These are phyloP conservation scores for Aurelia sp. DNA, from an alignment of 30 jellyfish, hydroid and myxozoan genomes.

Conservation along the genomic window DNA sequence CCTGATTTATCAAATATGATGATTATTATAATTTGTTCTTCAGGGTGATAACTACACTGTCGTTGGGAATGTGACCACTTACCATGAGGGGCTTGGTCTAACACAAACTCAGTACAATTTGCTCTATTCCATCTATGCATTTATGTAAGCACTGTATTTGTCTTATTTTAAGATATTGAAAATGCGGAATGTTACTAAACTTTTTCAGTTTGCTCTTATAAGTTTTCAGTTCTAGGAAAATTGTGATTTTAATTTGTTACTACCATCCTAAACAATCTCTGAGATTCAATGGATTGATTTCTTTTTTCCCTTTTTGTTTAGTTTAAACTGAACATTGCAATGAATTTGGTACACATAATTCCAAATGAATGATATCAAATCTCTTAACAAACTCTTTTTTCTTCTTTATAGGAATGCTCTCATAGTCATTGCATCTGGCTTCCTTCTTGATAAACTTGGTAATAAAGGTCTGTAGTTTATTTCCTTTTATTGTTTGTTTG, in stretches of 20 bases:
- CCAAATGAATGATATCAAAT: too few species aligned
- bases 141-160: constrained; percentile 74
- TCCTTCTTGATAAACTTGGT: constrained; percentile 89
- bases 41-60: constrained; percentile 70
- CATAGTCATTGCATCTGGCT: constrained; percentile 90
- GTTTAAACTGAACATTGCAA: too few species aligned
- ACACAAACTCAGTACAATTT: constrained; percentile 84
- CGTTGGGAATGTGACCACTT: constrained; percentile 33
- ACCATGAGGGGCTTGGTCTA: constrained; percentile 91
- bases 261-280: too few species aligned
- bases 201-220: too few species aligned
- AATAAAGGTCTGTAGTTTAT: constrained; percentile 70
- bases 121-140: constrained; percentile 90
- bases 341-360: too few species aligned
- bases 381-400: background rate
- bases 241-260: too few species aligned
- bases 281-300: too few species aligned
- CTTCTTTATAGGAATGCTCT: constrained; percentile 83
- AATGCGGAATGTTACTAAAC: too few species aligned
- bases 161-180: background rate
- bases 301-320: too few species aligned
- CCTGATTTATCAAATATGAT: too few species aligned
- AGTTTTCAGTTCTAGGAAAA: too few species aligned
- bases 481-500: background rate
- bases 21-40: background rate